phyloP scores from a whole-genome alignment of 2,113 vertebrate species.

The Pteropus alecto region DNA sequence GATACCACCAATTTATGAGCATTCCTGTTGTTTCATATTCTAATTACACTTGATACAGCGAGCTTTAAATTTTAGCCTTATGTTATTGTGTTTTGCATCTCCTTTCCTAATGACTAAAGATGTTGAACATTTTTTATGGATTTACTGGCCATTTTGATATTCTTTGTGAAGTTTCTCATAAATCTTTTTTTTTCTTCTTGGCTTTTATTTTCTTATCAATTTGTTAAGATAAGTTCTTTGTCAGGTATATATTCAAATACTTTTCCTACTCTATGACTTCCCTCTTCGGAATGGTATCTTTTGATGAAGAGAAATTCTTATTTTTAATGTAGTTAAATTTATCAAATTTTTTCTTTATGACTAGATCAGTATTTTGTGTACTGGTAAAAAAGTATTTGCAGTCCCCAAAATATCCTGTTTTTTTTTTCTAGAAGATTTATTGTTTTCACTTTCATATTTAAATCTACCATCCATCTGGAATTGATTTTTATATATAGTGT shows the following conservation, averaged over 20 bases:
- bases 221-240: neutral
- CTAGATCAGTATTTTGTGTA: neutral
- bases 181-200: neutral
- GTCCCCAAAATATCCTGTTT: neutral
- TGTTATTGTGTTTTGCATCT: neutral
- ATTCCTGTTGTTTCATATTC: neutral
- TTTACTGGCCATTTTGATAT: neutral
- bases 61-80: neutral
- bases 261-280: neutral
- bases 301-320: constrained; percentile 8
- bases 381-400: neutral
- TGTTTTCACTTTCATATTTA: constrained; percentile 22
- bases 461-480: neutral
- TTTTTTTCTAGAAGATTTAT: neutral
- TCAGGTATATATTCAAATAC: neutral
- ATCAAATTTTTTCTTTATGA: neutral
- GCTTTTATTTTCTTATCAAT: constrained; percentile 17
- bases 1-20: neutral
- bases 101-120: neutral
- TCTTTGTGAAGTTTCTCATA: neutral
- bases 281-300: neutral
- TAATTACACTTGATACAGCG: neutral
- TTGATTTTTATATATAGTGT: neutral
- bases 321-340: neutral
- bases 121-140: neutral